These are phyloP conservation scores for Anoura caudifer DNA, from an alignment of 2,113 vertebrate genomes.

Conservation along the genomic window DNA sequence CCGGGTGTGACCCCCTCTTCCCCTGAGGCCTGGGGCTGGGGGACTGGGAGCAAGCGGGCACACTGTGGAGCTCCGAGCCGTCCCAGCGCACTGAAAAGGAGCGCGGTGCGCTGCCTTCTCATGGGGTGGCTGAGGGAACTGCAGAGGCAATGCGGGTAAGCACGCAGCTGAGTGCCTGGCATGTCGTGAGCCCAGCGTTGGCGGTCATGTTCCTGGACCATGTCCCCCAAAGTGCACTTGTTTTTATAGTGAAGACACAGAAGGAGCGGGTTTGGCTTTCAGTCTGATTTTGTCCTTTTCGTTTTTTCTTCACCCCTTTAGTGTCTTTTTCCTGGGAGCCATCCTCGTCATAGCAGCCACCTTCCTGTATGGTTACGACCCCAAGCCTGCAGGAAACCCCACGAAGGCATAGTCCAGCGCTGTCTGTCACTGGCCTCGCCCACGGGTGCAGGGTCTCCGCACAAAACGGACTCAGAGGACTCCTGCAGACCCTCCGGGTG, in stretches of 20 bases:
- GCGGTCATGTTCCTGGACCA: not conserved
- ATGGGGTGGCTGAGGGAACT: not conserved
- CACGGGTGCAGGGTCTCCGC: constrained; percentile 30
- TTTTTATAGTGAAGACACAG: constrained; percentile 14
- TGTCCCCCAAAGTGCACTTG: not conserved
- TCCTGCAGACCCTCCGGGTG: constrained; percentile 65
- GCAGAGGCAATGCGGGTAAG: not conserved
- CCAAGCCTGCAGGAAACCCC: constrained; percentile 88
- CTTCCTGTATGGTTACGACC: constrained; percentile 95
- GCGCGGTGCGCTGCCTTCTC: not conserved
- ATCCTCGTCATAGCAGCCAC: constrained; percentile 94
- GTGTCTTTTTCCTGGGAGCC: constrained; percentile 94
- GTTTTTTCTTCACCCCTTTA: constrained; percentile 72
- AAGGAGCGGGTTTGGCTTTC: constrained; percentile 15
- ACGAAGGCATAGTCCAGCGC: constrained; percentile 86
- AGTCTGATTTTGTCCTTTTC: constrained; percentile 58
- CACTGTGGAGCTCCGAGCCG: not conserved
- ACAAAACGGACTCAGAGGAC: constrained; percentile 45
- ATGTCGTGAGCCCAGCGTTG: not conserved
- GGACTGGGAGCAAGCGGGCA: not conserved
- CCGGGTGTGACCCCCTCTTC: not conserved
- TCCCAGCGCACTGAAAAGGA: not conserved
- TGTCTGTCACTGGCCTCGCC: constrained; percentile 53
- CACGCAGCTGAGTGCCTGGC: not conserved
- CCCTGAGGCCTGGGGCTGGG: not conserved